Evolutionary conservation across 2,888 invertebrate species (phyloP), one percentile per base, ranked within the genome.

Genomic region (Digitonthophagus gazella): DNA sequence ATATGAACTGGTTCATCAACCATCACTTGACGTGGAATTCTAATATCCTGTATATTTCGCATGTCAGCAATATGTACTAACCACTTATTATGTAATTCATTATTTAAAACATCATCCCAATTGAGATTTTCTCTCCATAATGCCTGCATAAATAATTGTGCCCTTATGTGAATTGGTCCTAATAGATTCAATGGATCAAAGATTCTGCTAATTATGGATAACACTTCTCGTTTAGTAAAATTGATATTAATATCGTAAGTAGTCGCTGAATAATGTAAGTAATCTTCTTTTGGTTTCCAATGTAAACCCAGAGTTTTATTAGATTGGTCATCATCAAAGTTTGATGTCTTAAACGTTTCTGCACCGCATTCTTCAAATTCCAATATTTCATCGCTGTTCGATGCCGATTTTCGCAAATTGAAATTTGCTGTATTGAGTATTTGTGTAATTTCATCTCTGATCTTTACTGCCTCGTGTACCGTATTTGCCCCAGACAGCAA

Each of bases 291-390:
- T 2, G 65, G 3, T 15, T 65, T 16, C 65, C 11, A 65, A 16
- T 56, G 57, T 56, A 65, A 56, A 6, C 18, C 1, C 14, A 65
- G 55, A 8, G 65, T 54, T 19, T 65, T 65, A 16, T 54, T n/a
- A n/a, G 65, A 55, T 65, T 65, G 44, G n/a, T 44, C 55, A 8
- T 8, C 14, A 14, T 65, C 65, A 16, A 65, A n/a, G n/a, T n/a
- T n/a, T n/a, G n/a, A n/a, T n/a, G n/a, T n/a, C n/a, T n/a, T n/a
- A n/a, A n/a, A n/a, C n/a, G n/a, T n/a, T n/a, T n/a, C n/a, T n/a
- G n/a, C n/a, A n/a, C n/a, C n/a, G n/a, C n/a, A n/a, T n/a, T n/a
- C n/a, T n/a, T n/a, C n/a, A n/a, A n/a, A n/a, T n/a, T n/a, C n/a
- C n/a, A n/a, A n/a, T n/a, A n/a, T n/a, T n/a, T n/a, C n/a, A n/a